These are phyloP conservation scores for Panulirus ornatus DNA, from an alignment of 1,140 invertebrate genomes.

Conservation along the genomic window DNA sequence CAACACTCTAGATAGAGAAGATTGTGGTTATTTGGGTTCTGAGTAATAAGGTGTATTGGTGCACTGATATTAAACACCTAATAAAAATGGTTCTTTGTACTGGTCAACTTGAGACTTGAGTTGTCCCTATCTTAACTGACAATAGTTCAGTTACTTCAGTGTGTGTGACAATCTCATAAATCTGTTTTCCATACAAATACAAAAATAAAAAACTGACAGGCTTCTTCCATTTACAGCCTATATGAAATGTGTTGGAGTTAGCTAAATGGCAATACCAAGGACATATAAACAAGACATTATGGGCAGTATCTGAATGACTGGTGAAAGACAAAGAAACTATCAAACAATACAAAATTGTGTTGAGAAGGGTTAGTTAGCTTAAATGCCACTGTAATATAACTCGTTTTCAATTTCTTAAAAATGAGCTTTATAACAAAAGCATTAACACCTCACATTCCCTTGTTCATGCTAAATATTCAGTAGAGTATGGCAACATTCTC, in stretches of 20 bases:
- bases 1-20: background rate
- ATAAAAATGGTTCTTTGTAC: slow-evolving; percentile 7
- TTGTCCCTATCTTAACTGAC: background rate
- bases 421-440: too few species aligned
- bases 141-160: background rate
- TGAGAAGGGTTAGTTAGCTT: too few species aligned
- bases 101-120: background rate
- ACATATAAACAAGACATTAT: background rate
- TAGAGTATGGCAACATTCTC: too few species aligned
- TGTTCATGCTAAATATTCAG: too few species aligned
- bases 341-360: slow-evolving; percentile 18
- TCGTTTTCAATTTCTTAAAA: too few species aligned
- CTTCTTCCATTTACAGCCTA: background rate
- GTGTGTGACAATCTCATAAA: background rate
- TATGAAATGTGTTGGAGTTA: background rate
- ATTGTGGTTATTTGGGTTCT: background rate
- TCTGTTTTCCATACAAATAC: background rate
- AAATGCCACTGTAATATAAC: too few species aligned
- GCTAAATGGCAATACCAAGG: background rate
- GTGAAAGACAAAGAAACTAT: slow-evolving; percentile 14
- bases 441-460: too few species aligned
- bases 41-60: background rate
- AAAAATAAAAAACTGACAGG: background rate
- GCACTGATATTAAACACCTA: background rate
- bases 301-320: slow-evolving; percentile 18